Conservation (phyloP, 2,888 invertebrate species). For the Andrena marginata region DNA sequence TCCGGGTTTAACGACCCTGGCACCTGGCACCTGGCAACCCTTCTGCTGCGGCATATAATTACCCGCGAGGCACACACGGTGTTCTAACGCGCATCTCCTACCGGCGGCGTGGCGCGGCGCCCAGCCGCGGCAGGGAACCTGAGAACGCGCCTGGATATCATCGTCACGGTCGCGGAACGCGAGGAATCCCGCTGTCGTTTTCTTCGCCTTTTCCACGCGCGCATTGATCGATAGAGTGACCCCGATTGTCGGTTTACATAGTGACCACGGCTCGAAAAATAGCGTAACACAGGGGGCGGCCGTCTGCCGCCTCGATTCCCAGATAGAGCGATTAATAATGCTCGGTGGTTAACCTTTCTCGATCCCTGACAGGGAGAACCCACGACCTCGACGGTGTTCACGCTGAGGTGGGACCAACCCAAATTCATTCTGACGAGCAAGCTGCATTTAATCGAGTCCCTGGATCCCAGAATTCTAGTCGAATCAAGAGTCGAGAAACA, state of each 20-base stretch:
- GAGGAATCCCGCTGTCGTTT: slow-evolving; percentile 71
- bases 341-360: neutral
- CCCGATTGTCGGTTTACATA: slow-evolving; percentile 46
- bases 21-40: slow-evolving; percentile 75
- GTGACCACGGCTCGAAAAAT: slow-evolving; percentile 40
- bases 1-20: slow-evolving; percentile 75
- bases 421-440: neutral
- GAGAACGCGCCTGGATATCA: slow-evolving; percentile 61
- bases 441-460: neutral
- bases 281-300: slow-evolving; percentile 1
- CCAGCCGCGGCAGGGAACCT: slow-evolving; percentile 42
- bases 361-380: neutral
- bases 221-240: slow-evolving; percentile 57
- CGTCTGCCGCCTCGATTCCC: neutral
- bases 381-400: neutral
- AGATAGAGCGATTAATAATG: neutral
- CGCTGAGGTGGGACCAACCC: neutral
- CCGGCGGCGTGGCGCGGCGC: neutral
- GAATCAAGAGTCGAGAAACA: no score
- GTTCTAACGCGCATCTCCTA: slow-evolving; percentile 63
- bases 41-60: slow-evolving; percentile 70
- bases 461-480: no score
- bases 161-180: slow-evolving; percentile 59
- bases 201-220: slow-evolving; percentile 57
- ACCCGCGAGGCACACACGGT: slow-evolving; percentile 61